Base-by-base conservation (phyloP, 2,113 vertebrate species). In the Prochilodus magdalenae region DNA sequence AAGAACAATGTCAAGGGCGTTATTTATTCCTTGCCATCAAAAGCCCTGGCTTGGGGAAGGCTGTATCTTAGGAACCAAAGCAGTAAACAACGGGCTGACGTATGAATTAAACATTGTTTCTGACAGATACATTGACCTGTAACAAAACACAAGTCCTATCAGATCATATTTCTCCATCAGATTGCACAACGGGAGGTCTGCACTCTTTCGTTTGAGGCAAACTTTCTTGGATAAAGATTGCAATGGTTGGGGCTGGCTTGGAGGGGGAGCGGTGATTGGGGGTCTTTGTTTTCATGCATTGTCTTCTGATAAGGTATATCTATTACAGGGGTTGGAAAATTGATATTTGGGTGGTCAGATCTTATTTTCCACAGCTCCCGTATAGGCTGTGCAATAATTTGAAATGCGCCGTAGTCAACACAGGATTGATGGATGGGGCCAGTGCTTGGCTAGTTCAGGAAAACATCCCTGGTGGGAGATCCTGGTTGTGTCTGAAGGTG, bases 21-120 rank as follows among this genome's bases (percentile, higher is more conserved):
- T 59, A 75, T 75, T 75, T 73, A 72, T 77, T 72, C 16, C 24
- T 12, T 12, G 22, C 49, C 55, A 71, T 44, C 11, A 33, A 83
- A 83, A n/a, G 49, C 63, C 44, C 71, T 47, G 66, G 57, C 76
- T 49, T 60, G 72, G 22, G 24, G 72, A 65, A 72, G 72, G 65
- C 71, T 30, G 71, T 26, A 40, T 75, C 63, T 76, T 47, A 5
- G 22, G 66, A 83, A 83, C 69, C 65, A 72, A 72, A 77, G 74
- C 44, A 47, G 60, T 77, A 86, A 80, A 86, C 80, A 82, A 82
- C 30, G 47, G 78, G 33, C 8, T 83, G 80, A 86, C 83, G 80
- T 75, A 86, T 86, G 80, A 86, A 75, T 65, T 71, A 73, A 71
- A 82, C 76, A 86, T 86, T 24, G 47, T 65, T 62, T 63, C 29